phyloP scores from a whole-genome alignment of 2,797 vertebrate species.

The Tachyglossus aculeatus region DNA sequence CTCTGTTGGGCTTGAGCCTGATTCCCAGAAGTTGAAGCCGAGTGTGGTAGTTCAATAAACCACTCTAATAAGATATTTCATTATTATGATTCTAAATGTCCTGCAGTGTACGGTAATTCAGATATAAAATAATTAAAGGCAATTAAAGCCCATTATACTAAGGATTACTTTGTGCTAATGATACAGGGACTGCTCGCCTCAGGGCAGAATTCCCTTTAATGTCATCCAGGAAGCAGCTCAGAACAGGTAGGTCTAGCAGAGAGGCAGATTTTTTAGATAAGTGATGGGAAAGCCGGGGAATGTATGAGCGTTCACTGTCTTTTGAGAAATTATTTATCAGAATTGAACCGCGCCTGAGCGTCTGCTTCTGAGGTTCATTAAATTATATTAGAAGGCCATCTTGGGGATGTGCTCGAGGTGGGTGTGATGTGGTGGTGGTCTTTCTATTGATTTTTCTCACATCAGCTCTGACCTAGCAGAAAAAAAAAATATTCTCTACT shows the following conservation, averaged over 20 bases:
- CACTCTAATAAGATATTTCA: conserved; percentile 68
- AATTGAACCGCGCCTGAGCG: no score
- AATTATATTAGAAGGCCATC: no score
- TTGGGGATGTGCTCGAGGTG: no score
- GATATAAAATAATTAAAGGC: conserved; percentile 74
- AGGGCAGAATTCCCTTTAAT: conserved; percentile 54
- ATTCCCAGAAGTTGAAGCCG: conserved; percentile 61
- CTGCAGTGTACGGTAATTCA: conserved; percentile 67
- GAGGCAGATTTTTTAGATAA: background rate
- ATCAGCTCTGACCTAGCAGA: no score
- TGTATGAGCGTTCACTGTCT: no score
- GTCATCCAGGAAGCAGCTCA: conserved; percentile 34
- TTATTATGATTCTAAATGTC: conserved; percentile 68
- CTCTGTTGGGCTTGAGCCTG: conserved; percentile 40
- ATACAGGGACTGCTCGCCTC: conserved; percentile 48
- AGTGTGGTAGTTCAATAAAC: conserved; percentile 53
- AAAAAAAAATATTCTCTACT: no score
- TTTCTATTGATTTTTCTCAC: no score
- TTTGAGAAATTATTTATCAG: no score
- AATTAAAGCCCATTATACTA: conserved; percentile 69
- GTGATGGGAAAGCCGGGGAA: background rate
- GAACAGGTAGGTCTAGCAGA: conserved; percentile 19
- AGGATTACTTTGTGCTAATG: conserved; percentile 67
- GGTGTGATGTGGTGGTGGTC: no score
- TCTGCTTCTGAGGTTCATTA: background rate